Percentiles rank a stretch among this genome's conserved stretches.
Evolutionary conservation across 2,113 vertebrate species (phyloP).

Genomic region (Sturnus vulgaris): DNA sequence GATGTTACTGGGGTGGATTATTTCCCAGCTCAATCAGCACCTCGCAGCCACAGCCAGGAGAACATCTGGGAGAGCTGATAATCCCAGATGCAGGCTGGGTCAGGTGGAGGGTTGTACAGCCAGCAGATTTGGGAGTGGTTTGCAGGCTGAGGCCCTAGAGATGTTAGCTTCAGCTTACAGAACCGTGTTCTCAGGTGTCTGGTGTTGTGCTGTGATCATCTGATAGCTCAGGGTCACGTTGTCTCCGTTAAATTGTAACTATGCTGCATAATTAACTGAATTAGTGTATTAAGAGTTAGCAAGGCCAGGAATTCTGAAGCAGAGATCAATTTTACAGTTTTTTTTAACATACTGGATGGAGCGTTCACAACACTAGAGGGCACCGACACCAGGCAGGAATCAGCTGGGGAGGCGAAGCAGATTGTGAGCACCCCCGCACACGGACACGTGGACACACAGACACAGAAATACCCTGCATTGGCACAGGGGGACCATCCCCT

Average conservation of each 20-base stretch:
- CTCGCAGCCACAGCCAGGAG: background rate
- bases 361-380: background rate
- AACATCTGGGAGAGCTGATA: background rate
- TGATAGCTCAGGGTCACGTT: background rate
- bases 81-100: background rate
- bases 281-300: background rate
- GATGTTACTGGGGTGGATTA: background rate
- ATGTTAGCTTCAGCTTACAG: background rate
- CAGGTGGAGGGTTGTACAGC: no score
- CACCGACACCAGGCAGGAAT: background rate
- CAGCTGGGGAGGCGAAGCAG: fast-evolving
- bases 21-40: background rate
- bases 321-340: background rate
- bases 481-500: no score
- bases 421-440: fast-evolving
- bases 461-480: background rate
- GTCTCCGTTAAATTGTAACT: background rate
- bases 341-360: background rate
- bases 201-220: background rate
- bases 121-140: background rate
- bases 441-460: background rate
- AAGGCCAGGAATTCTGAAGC: background rate
- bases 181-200: background rate
- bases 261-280: background rate
- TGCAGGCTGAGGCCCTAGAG: background rate